Evolutionary conservation across 2,797 vertebrate genomes (phyloP), one percentile per base, ranked within the genome.

Genomic region (Enteromius afrohamiltoni): DNA sequence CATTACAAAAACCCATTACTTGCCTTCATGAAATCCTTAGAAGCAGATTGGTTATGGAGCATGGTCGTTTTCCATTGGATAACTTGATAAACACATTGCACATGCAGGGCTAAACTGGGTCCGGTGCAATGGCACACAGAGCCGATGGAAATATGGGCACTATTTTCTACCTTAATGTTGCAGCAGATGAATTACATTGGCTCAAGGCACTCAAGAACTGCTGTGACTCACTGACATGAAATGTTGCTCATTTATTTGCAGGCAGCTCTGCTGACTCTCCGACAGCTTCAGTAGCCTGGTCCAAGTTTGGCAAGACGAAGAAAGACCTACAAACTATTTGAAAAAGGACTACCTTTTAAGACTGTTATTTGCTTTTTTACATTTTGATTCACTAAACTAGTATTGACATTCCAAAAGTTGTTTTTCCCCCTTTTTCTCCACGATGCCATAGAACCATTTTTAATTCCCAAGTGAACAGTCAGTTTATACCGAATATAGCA

Each of bases 201-300:
- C 79, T 78, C 78, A 58, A 19, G 73, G 70, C 42, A 73, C 42
- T 79, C 64, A 53, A 51, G 76, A 81, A 60, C 53, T 62, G 45
- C 80, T 79, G 60, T 83, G 77, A 85, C 31, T 67, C 75, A 80
- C 74, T 62, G 51, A 76, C 73, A 77, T 76, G 49, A 83, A 83
- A 77, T 83, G 81, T 83, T 83, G 64, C 81, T 68, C 23, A 53
- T 83, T 83, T 83, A 83, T 77, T 77, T 83, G 64, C 40, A 76
- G 69, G 45, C 79, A 81, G 79, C 53, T 81, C 55, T 4, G 6
- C 67, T 80, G 80, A 76, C 80, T 83, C 34, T 55, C 47, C 4
- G 17, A 76, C 62, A 47, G 73, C 73, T 77, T 77, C 62, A 77
- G 37, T 29, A 83, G 7, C 11, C 49, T 23, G 19, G 23, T 83